Percentiles rank a stretch among this genome's conserved stretches.
These are phyloP conservation scores for Sycobia sp. DNA, from an alignment of 1,140 invertebrate species.

Conservation along the genomic window DNA sequence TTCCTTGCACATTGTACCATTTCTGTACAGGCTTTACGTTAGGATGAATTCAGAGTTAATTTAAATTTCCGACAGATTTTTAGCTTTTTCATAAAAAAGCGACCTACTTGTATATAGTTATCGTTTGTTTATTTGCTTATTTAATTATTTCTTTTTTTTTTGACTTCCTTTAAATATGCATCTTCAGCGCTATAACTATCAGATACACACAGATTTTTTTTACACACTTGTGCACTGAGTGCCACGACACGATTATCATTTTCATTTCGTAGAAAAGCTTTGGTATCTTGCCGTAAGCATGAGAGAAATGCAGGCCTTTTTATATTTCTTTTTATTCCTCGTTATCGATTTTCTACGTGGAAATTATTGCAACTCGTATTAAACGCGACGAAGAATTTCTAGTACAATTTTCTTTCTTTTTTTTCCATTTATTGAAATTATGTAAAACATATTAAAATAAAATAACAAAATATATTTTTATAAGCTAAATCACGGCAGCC, in stretches of 20 bases:
- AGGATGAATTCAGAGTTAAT: constrained; percentile 24
- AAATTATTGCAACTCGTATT: constrained; percentile 31
- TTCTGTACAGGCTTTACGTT: constrained; percentile 19
- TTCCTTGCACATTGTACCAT: constrained; percentile 12
- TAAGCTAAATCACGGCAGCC: constrained; percentile 11
- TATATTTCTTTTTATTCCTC: constrained; percentile 8
- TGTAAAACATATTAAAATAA: constrained; percentile 11
- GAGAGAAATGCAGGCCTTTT: constrained; percentile 26
- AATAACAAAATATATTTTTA: constrained; percentile 15
- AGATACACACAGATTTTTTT: constrained; percentile 8
- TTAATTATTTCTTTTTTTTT: not conserved
- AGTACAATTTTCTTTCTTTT: constrained; percentile 18
- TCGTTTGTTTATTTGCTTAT: not conserved
- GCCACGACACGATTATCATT: constrained; percentile 18
- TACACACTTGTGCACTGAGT: constrained; percentile 26
- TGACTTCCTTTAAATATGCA: not conserved
- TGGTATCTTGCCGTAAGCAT: constrained; percentile 33
- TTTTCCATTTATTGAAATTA: not conserved
- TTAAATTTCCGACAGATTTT: constrained; percentile 2
- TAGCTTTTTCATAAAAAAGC: not conserved
- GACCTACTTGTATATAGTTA: not conserved
- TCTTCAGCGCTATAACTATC: not conserved
- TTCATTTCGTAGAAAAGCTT: constrained; percentile 19
- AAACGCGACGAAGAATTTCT: constrained; percentile 11
- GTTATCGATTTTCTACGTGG: constrained; percentile 18